phyloP scores from a whole-genome alignment of 2,797 vertebrate species.

The Limnodromus scolopaceus region DNA sequence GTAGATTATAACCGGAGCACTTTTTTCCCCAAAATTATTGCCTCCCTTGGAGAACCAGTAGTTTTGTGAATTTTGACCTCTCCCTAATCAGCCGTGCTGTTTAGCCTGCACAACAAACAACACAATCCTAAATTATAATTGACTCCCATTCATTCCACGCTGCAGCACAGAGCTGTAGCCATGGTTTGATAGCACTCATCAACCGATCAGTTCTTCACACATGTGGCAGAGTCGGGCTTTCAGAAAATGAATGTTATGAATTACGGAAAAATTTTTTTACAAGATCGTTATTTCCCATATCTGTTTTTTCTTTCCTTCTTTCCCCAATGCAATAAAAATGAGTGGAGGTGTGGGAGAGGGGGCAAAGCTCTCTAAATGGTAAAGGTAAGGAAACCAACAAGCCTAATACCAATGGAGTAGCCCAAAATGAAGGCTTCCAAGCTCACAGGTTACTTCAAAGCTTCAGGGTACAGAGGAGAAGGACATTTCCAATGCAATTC shows the following conservation, averaged over 20 bases:
- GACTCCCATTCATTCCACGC: background rate
- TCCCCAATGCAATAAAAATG: background rate
- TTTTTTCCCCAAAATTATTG: background rate
- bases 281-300: background rate
- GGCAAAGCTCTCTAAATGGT: background rate
- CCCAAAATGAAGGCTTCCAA: background rate
- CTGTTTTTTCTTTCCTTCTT: background rate
- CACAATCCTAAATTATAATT: background rate
- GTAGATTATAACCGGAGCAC: background rate
- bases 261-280: background rate
- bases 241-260: background rate
- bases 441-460: background rate
- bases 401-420: background rate
- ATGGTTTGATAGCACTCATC: background rate
- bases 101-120: background rate
- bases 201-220: background rate
- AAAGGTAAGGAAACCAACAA: background rate
- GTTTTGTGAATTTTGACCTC: background rate
- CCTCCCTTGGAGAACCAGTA: background rate
- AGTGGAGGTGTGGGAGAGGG: background rate
- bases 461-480: background rate
- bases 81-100: background rate
- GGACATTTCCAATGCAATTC: background rate
- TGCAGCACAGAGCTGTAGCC: background rate
- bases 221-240: rapidly evolving